phyloP scores from a whole-genome alignment of 2,888 invertebrate genomes.

The Drosophila histrio region DNA sequence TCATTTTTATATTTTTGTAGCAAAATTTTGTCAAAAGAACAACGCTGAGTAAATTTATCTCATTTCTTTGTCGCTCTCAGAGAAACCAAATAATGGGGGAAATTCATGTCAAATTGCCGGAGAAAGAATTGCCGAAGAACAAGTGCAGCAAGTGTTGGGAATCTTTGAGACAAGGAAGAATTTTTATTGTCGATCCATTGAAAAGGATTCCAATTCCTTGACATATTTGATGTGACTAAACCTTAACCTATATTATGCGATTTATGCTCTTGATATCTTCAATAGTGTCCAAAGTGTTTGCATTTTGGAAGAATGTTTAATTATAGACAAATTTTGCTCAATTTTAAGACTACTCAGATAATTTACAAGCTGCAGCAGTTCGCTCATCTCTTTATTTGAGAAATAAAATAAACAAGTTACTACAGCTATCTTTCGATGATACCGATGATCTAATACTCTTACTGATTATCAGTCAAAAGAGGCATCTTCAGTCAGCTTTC shows the following conservation, averaged over 20 bases:
- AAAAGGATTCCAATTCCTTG: background rate
- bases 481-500: background rate
- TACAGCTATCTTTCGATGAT: too few species aligned
- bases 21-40: conserved; percentile 73
- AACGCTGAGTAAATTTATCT: conserved; percentile 63
- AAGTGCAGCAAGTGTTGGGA: background rate
- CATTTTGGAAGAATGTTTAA: conserved; percentile 57
- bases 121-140: conserved; percentile 4
- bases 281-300: conserved; percentile 10
- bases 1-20: conserved; percentile 83
- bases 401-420: background rate
- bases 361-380: conserved; percentile 16
- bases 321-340: conserved; percentile 51
- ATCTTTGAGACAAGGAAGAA: background rate
- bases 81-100: conserved; percentile 5
- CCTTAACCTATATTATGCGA: background rate
- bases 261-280: conserved; percentile 8
- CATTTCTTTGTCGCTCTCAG: conserved; percentile 24
- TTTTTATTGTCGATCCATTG: background rate
- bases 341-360: conserved; percentile 24
- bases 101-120: background rate
- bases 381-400: background rate
- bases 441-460: background rate
- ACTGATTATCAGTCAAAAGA: background rate
- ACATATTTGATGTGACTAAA: background rate